phyloP scores from a whole-genome alignment of 1,140 invertebrate genomes.

The Macrocentrus cingulum region DNA sequence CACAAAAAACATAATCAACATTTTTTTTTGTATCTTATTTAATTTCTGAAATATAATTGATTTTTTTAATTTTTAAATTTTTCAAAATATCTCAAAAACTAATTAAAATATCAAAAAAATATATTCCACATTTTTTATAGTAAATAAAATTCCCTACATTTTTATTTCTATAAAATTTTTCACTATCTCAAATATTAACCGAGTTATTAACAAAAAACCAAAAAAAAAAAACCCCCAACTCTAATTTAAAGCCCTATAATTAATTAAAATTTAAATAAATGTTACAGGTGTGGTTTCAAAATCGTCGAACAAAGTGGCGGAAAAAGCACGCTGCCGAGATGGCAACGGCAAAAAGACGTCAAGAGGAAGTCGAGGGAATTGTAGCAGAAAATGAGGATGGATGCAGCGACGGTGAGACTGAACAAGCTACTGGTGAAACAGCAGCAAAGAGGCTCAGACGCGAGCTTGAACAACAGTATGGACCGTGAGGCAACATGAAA shows the following conservation, averaged over 20 bases:
- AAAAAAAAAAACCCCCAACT: too few relatives aligned
- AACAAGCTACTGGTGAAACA: conserved; percentile 44
- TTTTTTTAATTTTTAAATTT: background rate
- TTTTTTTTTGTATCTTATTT: too few relatives aligned
- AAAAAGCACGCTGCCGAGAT: conserved; percentile 99
- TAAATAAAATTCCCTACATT: too few relatives aligned
- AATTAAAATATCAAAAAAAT: too few relatives aligned
- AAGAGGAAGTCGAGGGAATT: conserved; percentile 85
- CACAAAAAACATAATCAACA: too few relatives aligned
- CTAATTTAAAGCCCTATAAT: too few relatives aligned
- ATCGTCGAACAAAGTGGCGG: conserved; percentile 97
- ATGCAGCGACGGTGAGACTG: conserved; percentile 67
- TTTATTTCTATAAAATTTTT: conserved; percentile 2
- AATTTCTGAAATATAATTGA: background rate
- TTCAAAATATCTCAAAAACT: too few relatives aligned
- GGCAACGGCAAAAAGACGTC: conserved; percentile 95
- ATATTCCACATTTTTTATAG: too few relatives aligned
- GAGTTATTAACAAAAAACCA: too few relatives aligned
- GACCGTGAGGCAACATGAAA: conserved; percentile 43
- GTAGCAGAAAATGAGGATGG: conserved; percentile 67
- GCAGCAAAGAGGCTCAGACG: conserved; percentile 61
- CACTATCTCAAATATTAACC: background rate
- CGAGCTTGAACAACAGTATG: conserved; percentile 60
- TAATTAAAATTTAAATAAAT: too few relatives aligned
- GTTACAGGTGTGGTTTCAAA: conserved; percentile 99